phyloP scores from a whole-genome alignment of 2,888 invertebrate genomes.

The Drosophila flavopinicola region DNA sequence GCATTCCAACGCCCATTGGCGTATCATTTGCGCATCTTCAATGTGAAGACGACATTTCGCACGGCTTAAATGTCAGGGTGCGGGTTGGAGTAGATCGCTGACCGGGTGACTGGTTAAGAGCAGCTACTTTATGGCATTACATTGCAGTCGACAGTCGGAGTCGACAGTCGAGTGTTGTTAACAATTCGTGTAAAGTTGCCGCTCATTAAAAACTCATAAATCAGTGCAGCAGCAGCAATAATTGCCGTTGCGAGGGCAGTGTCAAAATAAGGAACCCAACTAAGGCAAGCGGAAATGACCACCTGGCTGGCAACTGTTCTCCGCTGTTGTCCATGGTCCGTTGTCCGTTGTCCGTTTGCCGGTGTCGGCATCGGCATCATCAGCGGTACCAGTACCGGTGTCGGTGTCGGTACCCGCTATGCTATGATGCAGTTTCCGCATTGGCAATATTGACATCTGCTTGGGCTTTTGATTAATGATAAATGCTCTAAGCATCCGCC shows the following conservation, averaged over 20 bases:
- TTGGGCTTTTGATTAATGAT: conserved; percentile 77
- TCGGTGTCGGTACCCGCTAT: conserved; percentile 25
- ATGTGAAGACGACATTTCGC: conserved; percentile 49
- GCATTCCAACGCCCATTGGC: conserved; percentile 61
- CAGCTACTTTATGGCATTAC: conserved; percentile 50
- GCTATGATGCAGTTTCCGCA: conserved; percentile 59
- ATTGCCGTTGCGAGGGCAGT: conserved; percentile 67
- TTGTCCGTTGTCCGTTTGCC: conserved; percentile 20
- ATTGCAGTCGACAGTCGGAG: conserved; percentile 33
- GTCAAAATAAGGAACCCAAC: conserved; percentile 56
- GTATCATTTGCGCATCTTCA: conserved; percentile 73
- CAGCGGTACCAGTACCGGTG: conserved; percentile 20
- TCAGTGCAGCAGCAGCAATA: conserved; percentile 64
- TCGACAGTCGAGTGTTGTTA: conserved; percentile 62
- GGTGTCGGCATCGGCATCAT: conserved; percentile 15
- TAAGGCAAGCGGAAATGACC: conserved; percentile 54
- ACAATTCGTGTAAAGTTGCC: conserved; percentile 78
- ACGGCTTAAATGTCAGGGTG: conserved; percentile 49
- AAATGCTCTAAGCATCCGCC: conserved; percentile 72
- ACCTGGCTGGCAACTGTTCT: conserved; percentile 43
- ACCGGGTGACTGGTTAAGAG: conserved; percentile 33
- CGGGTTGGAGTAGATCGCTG: conserved; percentile 30
- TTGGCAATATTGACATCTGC: conserved; percentile 70
- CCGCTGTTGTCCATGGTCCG: conserved; percentile 7
- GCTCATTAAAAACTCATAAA: conserved; percentile 81